Evolutionary conservation across 2,113 vertebrate genomes (phyloP).

Genomic region (Vidua chalybeata): DNA sequence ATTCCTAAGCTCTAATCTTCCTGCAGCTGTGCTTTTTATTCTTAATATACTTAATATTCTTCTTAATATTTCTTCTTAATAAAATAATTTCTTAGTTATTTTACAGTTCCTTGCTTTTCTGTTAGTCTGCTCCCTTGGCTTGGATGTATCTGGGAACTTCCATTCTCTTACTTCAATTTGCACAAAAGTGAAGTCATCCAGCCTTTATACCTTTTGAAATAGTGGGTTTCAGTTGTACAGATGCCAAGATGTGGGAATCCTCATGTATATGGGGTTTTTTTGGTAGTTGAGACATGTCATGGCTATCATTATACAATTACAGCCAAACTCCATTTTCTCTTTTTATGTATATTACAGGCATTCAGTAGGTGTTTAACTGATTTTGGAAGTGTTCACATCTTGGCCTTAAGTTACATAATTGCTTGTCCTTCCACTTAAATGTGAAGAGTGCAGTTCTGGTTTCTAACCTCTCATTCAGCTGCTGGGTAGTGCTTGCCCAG

Average conservation of each 20-base stretch:
- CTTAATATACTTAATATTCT: not conserved
- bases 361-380: not conserved
- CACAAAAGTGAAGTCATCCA: not conserved
- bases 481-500: not conserved
- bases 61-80: no score
- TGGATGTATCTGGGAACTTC: not conserved
- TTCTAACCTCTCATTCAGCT: not conserved
- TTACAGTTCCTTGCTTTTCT: not conserved
- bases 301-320: not conserved
- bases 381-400: not conserved
- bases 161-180: not conserved
- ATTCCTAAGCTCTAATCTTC: not conserved
- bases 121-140: not conserved
- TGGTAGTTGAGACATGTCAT: not conserved
- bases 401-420: not conserved
- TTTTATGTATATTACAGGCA: not conserved
- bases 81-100: not conserved
- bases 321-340: not conserved
- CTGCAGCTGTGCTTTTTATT: not conserved
- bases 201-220: not conserved
- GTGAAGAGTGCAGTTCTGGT: not conserved
- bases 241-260: not conserved
- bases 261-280: not conserved
- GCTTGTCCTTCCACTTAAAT: not conserved
- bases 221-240: not conserved